Evolutionary conservation across 1,140 invertebrate genomes (phyloP).

Genomic region (Chlorops oryzae): DNA sequence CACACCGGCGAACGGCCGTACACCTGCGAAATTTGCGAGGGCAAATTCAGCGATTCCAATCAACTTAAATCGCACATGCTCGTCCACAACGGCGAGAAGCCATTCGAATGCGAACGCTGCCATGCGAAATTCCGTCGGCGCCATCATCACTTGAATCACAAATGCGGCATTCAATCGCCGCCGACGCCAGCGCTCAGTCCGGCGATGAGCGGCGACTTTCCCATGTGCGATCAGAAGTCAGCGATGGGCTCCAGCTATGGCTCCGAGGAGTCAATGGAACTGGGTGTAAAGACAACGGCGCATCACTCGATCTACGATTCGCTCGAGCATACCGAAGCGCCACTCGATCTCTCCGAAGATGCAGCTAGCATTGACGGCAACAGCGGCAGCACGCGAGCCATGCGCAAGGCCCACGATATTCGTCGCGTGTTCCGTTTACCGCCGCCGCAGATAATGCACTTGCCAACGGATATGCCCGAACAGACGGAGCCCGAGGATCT

Average conservation of each 20-base stretch:
- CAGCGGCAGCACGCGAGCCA: slow-evolving; percentile 31
- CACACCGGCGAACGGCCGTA: slow-evolving; percentile 95
- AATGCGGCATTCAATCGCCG: slow-evolving; percentile 59
- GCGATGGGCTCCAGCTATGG: slow-evolving; percentile 35
- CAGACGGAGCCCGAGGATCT: slow-evolving; percentile 87
- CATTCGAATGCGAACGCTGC: slow-evolving; percentile 73
- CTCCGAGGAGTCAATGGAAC: slow-evolving; percentile 40
- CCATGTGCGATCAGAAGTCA: slow-evolving; percentile 30
- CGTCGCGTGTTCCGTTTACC: slow-evolving; percentile 49
- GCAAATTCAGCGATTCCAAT: slow-evolving; percentile 89
- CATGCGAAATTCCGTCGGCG: slow-evolving; percentile 70
- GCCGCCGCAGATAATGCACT: slow-evolving; percentile 33
- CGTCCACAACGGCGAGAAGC: slow-evolving; percentile 85
- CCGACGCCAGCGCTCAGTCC: slow-evolving; percentile 33
- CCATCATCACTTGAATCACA: slow-evolving; percentile 80
- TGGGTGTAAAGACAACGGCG: slow-evolving; percentile 12
- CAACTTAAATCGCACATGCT: slow-evolving; percentile 87
- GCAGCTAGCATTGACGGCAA: slow-evolving; percentile 32
- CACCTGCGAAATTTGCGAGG: slow-evolving; percentile 80
- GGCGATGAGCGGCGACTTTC: slow-evolving; percentile 32
- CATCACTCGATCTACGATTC: slow-evolving; percentile 13
- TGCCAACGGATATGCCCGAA: slow-evolving; percentile 53
- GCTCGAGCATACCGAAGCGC: slow-evolving; percentile 33
- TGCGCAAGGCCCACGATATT: slow-evolving; percentile 51
- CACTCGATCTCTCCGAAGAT: slow-evolving; percentile 39